phyloP scores from a whole-genome alignment of 2,888 invertebrate genomes.

The Tyria jacobaeae region DNA sequence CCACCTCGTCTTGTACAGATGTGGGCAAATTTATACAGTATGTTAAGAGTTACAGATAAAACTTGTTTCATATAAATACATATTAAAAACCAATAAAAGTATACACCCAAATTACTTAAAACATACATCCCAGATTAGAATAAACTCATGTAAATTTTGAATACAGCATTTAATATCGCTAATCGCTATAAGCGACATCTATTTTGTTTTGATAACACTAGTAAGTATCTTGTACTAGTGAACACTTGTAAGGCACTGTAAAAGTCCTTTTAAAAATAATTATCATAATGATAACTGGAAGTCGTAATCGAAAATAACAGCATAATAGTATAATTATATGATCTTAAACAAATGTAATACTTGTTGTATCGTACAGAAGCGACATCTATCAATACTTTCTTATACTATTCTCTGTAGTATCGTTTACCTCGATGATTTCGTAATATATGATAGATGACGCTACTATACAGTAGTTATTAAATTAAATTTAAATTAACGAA shows the following conservation, averaged over 20 bases:
- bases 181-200: constrained; percentile 39
- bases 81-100: background rate
- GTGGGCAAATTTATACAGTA: constrained; percentile 54
- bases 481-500: no score
- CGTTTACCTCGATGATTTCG: background rate
- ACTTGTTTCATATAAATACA: background rate
- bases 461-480: background rate
- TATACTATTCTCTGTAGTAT: background rate
- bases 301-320: background rate
- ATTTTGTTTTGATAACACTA: background rate
- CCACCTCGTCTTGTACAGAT: constrained; percentile 88
- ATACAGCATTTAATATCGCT: background rate
- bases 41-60: constrained; percentile 13
- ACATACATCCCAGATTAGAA: no score
- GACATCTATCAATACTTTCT: background rate
- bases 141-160: background rate
- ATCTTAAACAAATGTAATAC: background rate
- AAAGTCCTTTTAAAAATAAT: background rate
- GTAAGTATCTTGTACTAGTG: background rate
- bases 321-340: background rate
- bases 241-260: background rate
- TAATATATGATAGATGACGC: constrained; percentile 29
- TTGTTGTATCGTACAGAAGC: background rate
- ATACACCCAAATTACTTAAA: background rate
- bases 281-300: background rate